Evolutionary conservation across 2,888 invertebrate genomes (phyloP).

Genomic region (Melanchra persicariae): DNA sequence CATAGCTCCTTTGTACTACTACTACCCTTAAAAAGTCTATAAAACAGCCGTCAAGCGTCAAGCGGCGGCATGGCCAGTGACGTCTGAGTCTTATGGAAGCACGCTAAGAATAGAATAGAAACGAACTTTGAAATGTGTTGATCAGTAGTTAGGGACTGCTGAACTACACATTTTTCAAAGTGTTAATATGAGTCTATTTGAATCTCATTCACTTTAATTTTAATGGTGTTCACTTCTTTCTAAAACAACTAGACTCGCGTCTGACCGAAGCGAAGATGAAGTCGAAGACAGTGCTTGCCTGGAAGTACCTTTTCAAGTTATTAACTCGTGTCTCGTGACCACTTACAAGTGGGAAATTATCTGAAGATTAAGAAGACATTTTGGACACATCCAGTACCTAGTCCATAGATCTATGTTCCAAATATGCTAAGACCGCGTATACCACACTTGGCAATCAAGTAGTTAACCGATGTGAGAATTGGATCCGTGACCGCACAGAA

Average conservation of each 20-base stretch:
- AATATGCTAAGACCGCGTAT: constrained; percentile 2
- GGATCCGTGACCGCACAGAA: constrained; percentile 26
- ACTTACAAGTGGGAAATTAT: background rate
- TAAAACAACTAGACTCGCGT: background rate
- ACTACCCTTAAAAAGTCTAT: constrained; percentile 14
- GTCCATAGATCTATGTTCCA: constrained; percentile 4
- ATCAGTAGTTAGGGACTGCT: no score
- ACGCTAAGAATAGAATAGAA: constrained; percentile 16
- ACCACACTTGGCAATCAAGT: constrained; percentile 22
- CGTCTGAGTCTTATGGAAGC: background rate
- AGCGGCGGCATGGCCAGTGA: background rate
- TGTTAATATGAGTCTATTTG: no score
- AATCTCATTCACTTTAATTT: background rate
- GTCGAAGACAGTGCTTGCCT: background rate
- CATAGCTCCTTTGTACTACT: constrained; percentile 6
- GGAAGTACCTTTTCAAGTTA: background rate
- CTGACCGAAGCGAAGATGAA: no score
- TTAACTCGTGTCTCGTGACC: background rate
- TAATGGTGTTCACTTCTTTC: background rate
- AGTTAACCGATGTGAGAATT: constrained; percentile 20
- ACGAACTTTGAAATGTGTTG: constrained; percentile 2
- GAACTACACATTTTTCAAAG: no score
- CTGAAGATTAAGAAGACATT: background rate
- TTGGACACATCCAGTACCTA: background rate
- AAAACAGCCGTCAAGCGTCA: constrained; percentile 38